Evolutionary conservation across 2,888 invertebrate genomes (phyloP).

Genomic region (Autographa gamma): DNA sequence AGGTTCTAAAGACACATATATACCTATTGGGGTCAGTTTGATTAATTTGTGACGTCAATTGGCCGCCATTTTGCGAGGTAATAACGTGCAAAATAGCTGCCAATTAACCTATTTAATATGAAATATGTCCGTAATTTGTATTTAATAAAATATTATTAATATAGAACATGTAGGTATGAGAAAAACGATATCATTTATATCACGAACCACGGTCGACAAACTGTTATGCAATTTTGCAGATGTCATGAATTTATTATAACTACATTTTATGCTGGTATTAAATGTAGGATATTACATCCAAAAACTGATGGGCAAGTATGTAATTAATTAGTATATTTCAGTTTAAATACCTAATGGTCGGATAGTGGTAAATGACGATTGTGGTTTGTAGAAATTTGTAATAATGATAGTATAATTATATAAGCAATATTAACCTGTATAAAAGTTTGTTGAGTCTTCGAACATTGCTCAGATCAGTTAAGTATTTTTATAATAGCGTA

Average conservation of each 20-base stretch:
- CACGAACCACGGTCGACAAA: neutral
- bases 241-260: conserved; percentile 4
- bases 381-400: neutral
- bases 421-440: too few species aligned
- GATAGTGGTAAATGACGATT: neutral
- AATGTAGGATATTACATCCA: neutral
- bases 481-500: too few species aligned
- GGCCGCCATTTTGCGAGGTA: neutral
- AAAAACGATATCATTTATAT: neutral
- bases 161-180: neutral
- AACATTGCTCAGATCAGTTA: too few species aligned
- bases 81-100: neutral
- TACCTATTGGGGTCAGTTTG: neutral
- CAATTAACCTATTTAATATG: neutral
- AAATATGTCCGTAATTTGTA: neutral
- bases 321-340: neutral
- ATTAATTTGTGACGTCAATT: neutral
- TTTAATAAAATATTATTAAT: neutral
- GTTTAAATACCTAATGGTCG: neutral
- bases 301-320: neutral
- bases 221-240: conserved; percentile 1
- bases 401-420: too few species aligned
- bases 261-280: neutral
- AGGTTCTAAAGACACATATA: neutral
- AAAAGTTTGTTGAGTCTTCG: too few species aligned